A percentile compares a stretch with the other conserved stretches of the same genome.
Evolutionary conservation across 1,140 invertebrate genomes (phyloP).

Genomic region (Spodoptera litura): DNA sequence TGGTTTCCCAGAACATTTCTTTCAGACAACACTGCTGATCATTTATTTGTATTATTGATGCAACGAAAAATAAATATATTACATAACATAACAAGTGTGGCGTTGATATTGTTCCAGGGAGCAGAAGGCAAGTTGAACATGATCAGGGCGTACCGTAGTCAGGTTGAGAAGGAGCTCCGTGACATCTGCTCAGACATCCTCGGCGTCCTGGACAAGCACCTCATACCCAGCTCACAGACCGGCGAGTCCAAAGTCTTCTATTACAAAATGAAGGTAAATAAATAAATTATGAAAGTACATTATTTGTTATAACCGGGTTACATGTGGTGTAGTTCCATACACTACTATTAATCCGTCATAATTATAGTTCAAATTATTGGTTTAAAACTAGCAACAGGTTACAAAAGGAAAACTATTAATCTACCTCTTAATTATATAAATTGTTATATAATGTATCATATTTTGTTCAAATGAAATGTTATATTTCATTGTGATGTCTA

Average conservation of each 20-base stretch:
- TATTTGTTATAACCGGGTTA: not conserved
- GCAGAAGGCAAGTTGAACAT: constrained; percentile 96
- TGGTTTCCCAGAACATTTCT: too few relatives aligned
- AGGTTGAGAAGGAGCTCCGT: constrained; percentile 98
- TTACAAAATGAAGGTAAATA: constrained; percentile 96
- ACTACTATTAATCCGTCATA: too few relatives aligned
- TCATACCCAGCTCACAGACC: constrained; percentile 96
- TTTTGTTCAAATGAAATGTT: too few relatives aligned
- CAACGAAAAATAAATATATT: not conserved
- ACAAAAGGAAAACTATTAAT: too few relatives aligned
- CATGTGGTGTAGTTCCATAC: not conserved
- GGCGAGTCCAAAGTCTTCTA: constrained; percentile 99
- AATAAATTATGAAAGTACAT: not conserved
- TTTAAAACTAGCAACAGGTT: too few relatives aligned
- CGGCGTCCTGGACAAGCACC: constrained; percentile 95
- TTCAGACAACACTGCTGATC: too few relatives aligned
- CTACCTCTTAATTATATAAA: too few relatives aligned
- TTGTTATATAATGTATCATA: too few relatives aligned
- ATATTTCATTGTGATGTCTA: not conserved
- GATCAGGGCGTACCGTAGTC: constrained; percentile 96
- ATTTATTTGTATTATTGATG: not conserved
- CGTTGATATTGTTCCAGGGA: constrained; percentile 84
- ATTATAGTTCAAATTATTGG: too few relatives aligned
- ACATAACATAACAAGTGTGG: not conserved
- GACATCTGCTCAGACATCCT: constrained; percentile 99